A percentile compares a stretch with the other conserved stretches of the same genome.
phyloP scores from a whole-genome alignment of 2,888 invertebrate species.

The Lepidocyrtinus sp. region DNA sequence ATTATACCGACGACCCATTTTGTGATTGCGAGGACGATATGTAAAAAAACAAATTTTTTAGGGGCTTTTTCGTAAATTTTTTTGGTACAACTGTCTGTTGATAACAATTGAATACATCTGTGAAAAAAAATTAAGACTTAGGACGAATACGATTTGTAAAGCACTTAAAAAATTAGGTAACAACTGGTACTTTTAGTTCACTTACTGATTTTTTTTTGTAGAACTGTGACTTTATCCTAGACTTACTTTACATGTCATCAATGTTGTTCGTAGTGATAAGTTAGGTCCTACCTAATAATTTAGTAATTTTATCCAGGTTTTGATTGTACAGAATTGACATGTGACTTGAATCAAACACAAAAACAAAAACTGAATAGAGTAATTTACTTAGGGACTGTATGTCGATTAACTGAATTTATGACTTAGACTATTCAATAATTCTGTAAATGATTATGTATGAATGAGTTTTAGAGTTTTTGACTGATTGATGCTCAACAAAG shows the following conservation, averaged over 20 bases:
- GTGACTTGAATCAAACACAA: too few relatives aligned
- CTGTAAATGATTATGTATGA: conserved; percentile 12
- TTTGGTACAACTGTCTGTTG: conserved; percentile 4
- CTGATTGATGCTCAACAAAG: conserved; percentile 54
- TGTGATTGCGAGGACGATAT: background rate
- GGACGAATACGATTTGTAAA: background rate
- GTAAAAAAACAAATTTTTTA: background rate
- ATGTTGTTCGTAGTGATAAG: conserved; percentile 2
- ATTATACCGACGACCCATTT: background rate
- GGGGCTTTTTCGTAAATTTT: background rate
- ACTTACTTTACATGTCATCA: background rate
- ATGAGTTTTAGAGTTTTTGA: conserved; percentile 33
- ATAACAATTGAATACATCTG: background rate
- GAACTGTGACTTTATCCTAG: too few relatives aligned
- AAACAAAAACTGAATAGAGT: too few relatives aligned
- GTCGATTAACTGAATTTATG: conserved; percentile 21
- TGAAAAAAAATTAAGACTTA: conserved; percentile 4
- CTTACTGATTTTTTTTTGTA: background rate
- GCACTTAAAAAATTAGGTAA: background rate
- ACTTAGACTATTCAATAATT: background rate
- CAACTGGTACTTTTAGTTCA: background rate
- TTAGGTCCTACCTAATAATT: background rate
- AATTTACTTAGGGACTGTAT: conserved; percentile 32
- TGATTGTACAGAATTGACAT: background rate
- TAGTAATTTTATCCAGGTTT: conserved; percentile 4